Percentiles rank a stretch among this genome's conserved stretches.
Evolutionary conservation across 2,888 invertebrate species (phyloP).

Genomic region (Idaea dimidiata): DNA sequence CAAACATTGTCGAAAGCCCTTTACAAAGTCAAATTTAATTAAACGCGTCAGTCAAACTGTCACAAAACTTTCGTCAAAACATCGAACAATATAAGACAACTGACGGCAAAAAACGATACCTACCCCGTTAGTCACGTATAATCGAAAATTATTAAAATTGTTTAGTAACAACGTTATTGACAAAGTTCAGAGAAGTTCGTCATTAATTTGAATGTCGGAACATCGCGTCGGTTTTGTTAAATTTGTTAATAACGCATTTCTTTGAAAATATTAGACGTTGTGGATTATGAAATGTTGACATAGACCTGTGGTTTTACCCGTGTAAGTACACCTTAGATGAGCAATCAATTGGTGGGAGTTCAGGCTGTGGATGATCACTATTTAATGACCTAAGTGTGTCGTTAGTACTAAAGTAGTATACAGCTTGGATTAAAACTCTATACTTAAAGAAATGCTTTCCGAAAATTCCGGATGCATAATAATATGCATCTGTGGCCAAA

Average conservation of each 20-base stretch:
- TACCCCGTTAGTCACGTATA: slow-evolving; percentile 39
- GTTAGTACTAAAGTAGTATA: no score
- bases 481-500: no score
- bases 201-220: slow-evolving; percentile 59
- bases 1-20: background rate
- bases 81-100: background rate
- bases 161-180: slow-evolving; percentile 63
- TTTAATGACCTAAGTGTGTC: no score
- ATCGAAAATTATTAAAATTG: slow-evolving; percentile 68
- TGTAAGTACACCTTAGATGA: background rate
- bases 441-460: no score
- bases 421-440: no score
- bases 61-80: background rate
- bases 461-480: no score
- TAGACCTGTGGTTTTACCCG: background rate
- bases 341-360: no score
- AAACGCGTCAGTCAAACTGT: slow-evolving; percentile 26
- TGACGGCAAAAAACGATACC: background rate
- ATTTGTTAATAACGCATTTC: slow-evolving; percentile 27
- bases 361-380: no score
- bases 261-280: slow-evolving; percentile 25
- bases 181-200: slow-evolving; percentile 55
- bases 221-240: slow-evolving; percentile 4
- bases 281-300: slow-evolving; percentile 18
- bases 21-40: background rate